Percentiles rank a stretch among this genome's conserved stretches.
These are phyloP conservation scores for Ammospiza caudacuta DNA, from an alignment of 2,113 vertebrate genomes.

Conservation along the genomic window DNA sequence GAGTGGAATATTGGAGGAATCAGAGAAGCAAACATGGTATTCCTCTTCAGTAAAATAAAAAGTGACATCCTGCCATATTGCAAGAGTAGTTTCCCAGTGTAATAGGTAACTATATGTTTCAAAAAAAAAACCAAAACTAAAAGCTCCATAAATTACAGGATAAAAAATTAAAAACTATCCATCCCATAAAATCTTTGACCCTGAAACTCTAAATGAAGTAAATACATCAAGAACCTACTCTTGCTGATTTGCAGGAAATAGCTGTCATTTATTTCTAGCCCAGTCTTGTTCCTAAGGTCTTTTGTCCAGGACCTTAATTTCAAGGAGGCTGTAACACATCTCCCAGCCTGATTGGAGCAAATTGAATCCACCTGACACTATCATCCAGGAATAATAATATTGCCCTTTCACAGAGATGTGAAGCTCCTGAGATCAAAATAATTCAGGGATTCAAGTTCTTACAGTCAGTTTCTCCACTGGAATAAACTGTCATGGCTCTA, in stretches of 20 bases:
- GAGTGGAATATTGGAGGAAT: neutral
- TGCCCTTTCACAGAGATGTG: neutral
- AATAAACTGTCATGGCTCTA: neutral
- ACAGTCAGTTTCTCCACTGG: neutral
- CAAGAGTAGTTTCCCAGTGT: neutral
- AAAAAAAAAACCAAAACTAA: neutral
- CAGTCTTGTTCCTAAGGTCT: neutral
- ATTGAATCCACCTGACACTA: conserved; percentile 38
- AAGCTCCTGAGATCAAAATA: neutral
- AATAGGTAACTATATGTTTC: neutral
- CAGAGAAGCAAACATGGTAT: neutral
- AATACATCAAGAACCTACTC: neutral
- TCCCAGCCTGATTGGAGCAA: conserved; percentile 23
- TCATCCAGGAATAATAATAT: conserved; percentile 14
- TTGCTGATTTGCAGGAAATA: neutral
- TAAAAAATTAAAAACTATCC: neutral
- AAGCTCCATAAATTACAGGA: neutral
- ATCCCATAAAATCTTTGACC: neutral
- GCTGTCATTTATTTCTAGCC: neutral
- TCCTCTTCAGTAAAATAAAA: neutral
- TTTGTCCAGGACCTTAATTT: conserved; percentile 12
- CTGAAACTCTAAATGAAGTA: neutral
- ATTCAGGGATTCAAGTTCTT: conserved; percentile 23
- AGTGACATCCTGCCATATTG: neutral
- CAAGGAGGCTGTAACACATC: neutral